Base-by-base conservation (phyloP, 2,113 vertebrate genomes). In the Glaucomys volans region DNA sequence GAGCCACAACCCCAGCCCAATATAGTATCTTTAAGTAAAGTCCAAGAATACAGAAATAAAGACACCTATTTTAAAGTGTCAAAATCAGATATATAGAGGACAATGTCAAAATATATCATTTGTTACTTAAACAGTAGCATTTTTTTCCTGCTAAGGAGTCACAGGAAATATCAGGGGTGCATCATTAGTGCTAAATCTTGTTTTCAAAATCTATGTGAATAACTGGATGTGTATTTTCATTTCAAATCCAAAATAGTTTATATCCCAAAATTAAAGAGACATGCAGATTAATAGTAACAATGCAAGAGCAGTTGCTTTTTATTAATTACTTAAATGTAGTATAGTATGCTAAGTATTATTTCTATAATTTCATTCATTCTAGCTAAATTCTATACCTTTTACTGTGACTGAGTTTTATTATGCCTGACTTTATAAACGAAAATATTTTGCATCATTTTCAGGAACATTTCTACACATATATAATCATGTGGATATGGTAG, bases 11-110 rank as follows among this genome's bases (percentile, higher is more conserved):
- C 44, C 44, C 44, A 47, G 44, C 44, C 44, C 44, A 47, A 47
- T 47, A 90, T 0, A 77, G 35, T 64, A 83, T 82, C 84, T 88
- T 52, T 47, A 13, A 91, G 11, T 50, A 47, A 92, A 94, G 64
- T 40, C 20, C 35, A 94, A 91, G 50, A 94, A 64, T 67, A 69
- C 28, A 89, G 2, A 91, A 82, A 30, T 59, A 71, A 93, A 82
- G 35, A 50, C 32, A 59, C 5, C n/a, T 83, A 85, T 72, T 97
- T 90, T 90, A 35, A 64, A 93, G 80, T 32, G 40, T 26, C 10
- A 74, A 77, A 88, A 2, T 32, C 30, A 95, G 13, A 8, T 74
- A 26, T 72, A 50, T 44, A 95, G n/a, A 90, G 44, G 24, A 95
- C 10, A 82, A 32, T n/a, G 92, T 79, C 54, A 75, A 64, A n/a